Evolutionary conservation across 1,140 invertebrate species (phyloP), one percentile per base, ranked within the genome.

Genomic region (Saxidomus purpurata): DNA sequence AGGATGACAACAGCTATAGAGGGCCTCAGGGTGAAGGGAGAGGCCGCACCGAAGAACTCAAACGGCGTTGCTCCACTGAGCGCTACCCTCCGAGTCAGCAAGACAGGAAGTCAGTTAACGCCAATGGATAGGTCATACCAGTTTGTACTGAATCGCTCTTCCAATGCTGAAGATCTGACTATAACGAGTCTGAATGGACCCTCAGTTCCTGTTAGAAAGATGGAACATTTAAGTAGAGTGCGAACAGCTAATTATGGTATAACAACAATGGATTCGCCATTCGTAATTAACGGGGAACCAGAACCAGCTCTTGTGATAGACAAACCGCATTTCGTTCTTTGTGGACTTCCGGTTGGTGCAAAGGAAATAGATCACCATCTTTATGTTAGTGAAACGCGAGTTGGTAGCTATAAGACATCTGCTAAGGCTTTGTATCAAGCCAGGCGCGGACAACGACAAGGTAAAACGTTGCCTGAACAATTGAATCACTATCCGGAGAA

Each of bases 311-410:
- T 82, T 47, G 34, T 83, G 9, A 77, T 89, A 19, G 87, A 89
- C 11, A 89, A 89, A 59, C 87, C 87, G 25, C 87, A 89, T 63
- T 89, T 89, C 40, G 87, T 89, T 40, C 47, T 89, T 25, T 89
- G 87, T 84, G 87, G 87, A 36, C 69, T 89, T 43, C 87, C 87
- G 13, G 81, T 89, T 6, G 87, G 87, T 11, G 61, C 87, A 43
- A 89, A 61, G 34, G 79, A 83, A 52, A 84, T 89, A 19, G 77
- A 89, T 49, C 87, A 74, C 31, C 87, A 89, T 63, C 55, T 89
- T 19, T 89, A 89, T 59, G 52, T 89, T 28, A 83, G 84, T 77
- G 87, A 89, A 74, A 49, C 80, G 17, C 31, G 80, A 19, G 87
- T 89, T n/a, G 87, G 87, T n/a, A 83, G 63, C 47, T 89, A 43